Base-by-base conservation (phyloP, 1,140 invertebrate species). In the Drosophila albomicans region DNA sequence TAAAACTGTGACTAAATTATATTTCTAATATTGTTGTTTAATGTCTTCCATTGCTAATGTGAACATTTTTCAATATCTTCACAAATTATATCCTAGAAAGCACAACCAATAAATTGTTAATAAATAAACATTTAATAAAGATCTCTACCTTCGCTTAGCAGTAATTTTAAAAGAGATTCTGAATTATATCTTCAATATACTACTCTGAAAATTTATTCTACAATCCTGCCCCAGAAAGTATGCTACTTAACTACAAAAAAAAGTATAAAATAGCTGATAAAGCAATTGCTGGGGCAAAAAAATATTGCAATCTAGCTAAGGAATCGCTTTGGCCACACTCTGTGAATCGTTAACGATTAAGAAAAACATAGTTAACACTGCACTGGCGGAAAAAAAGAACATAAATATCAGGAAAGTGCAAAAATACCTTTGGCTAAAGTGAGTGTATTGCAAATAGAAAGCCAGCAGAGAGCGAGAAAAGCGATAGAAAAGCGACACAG, bases 391-490 rank as follows among this genome's bases (percentile, higher is more conserved):
- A 25, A 25, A 25, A 43, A 43, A 43, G 3, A 5, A 43, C 41
- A 43, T 43, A 43, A 43, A 43, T 43, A 13, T n/a, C 41, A 1
- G 41, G 11, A 13, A 3, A 30, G 28, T 52, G 5, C 5, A 4
- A 7, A 32, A n/a, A 52, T 32, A 52, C 49, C 49, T 30, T 32
- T 30, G n/a, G 5, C 1, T 5, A n/a, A 7, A 48, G 46, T 16
- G n/a, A 10, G 15, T 32, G 20, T 52, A 43, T 41, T 41, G 7
- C 5, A 41, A 6, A 62, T 8, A 57, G 52, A 57, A 64, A 57
- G 13, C 32, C 30, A 35, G 20, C 0, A 25, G 20, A 25, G 38
- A 62, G 41, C n/a, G 30, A 35, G 28, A 28, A 10, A 16, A 48
- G 32, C 28, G 15, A 13, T 15, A 51, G 13, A 48, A 56, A 52